Base-by-base conservation (phyloP, 2,888 invertebrate species). In the Acleris holmiana region DNA sequence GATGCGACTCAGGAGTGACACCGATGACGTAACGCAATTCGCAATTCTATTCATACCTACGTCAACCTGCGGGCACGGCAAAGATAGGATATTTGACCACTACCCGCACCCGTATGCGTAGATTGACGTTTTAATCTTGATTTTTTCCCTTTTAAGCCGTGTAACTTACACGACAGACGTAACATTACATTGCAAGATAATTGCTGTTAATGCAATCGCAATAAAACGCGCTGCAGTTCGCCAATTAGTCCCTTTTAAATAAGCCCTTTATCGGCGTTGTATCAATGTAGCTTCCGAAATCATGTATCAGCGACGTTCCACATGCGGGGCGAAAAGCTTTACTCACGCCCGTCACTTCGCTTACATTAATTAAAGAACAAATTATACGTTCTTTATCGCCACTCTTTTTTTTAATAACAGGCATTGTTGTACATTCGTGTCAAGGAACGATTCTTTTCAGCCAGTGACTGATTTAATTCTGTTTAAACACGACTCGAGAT, bases 341-440 rank as follows among this genome's bases (percentile, higher is more conserved):
- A 82, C 86, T 83, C 87, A 88, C 88, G 88, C 83, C 85, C 88
- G 86, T 88, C 89, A 87, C 88, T 87, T 84, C 79, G 82, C 78
- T 77, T 77, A 84, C 83, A 84, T 83, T 89, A 84, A 90, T 89
- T 90, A 89, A 77, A 71, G 74, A 76, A 84, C 84, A 89, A 91
- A 91, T 91, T 91, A 86, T 81, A 90, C 77, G 83, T 90, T 90
- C 80, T 86, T 88, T 88, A 91, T 89, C 87, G 85, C 85, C 84
- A 78, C 80, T 82, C 83, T 83, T 85, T 86, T 84, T 85, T 89
- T 85, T 90, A 90, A 91, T 91, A 89, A 89, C 89, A 90, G 85
- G 83, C 87, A 87, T 86, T 88, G 89, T 89, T 88, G 83, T 85
- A 77, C 86, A 84, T 91, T 90, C 91, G 89, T 91, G 91, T 82